phyloP scores from a whole-genome alignment of 2,797 vertebrate species.

The Xenentodon cancila region DNA sequence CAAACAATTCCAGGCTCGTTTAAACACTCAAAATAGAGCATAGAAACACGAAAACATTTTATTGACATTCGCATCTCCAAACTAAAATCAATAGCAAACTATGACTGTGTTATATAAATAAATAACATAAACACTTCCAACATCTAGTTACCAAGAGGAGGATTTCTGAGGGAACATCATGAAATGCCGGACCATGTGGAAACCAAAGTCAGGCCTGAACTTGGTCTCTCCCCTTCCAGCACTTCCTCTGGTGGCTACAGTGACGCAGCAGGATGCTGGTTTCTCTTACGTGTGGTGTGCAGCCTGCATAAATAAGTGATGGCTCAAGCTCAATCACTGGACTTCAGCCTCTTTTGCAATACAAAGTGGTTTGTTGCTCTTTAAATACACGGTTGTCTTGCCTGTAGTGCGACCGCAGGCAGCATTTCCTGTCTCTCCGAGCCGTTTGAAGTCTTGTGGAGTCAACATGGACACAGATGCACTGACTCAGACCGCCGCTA shows the following conservation, averaged over 20 bases:
- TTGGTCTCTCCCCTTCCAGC: background rate
- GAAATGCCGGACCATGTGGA: no score
- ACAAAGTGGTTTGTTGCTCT: slow-evolving; percentile 1
- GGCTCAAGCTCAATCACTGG: background rate
- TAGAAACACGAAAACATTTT: no score
- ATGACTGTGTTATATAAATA: no score
- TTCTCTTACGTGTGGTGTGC: background rate
- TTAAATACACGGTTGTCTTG: slow-evolving; percentile 24
- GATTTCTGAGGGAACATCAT: no score
- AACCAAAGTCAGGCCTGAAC: no score
- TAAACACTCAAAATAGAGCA: no score
- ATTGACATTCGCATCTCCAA: no score
- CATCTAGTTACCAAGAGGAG: no score
- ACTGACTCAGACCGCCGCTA: slow-evolving; percentile 41
- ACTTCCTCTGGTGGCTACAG: slow-evolving; percentile 13
- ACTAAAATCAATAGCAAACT: no score
- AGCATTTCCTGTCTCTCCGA: slow-evolving; percentile 46
- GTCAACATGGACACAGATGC: slow-evolving; percentile 23
- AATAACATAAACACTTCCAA: no score
- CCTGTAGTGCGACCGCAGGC: slow-evolving; percentile 38
- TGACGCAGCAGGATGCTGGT: background rate
- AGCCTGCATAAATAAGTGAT: slow-evolving; percentile 5
- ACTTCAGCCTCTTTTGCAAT: background rate
- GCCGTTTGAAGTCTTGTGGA: slow-evolving; percentile 29
- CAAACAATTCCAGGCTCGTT: no score